Base-by-base conservation (phyloP, 2,113 vertebrate species). In the Abramis brama region DNA sequence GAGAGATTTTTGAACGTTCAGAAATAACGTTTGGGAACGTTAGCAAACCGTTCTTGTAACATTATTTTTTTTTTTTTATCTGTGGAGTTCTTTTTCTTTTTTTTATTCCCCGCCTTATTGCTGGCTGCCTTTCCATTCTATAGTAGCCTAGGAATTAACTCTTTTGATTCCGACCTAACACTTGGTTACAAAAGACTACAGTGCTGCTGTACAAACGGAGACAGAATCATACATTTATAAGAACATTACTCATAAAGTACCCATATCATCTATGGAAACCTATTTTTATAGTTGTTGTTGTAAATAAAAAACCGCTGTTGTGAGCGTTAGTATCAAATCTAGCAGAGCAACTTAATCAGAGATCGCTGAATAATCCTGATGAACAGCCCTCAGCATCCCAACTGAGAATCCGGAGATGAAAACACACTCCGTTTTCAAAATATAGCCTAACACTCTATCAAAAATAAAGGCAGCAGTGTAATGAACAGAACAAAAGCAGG, bases 401-500 rank as follows among this genome's bases (percentile, higher is more conserved):
- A 13, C 57, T 19, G 27, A 66, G 21, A 66, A 73, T 57, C 30
- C 19, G 10, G 27, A 52, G 27, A 33, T 8, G 27, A 52, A 27
- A 33, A 68, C 7, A 74, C 52, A 19, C 12, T 59, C 15, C 6
- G 2, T 6, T 43, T 21, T 39, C 3, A 17, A 57, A 47, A 60
- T 6, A 52, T 1, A 43, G 2, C 43, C 43, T 43, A 3, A 9
- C 60, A 9, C 23, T 5, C 27, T 2, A 57, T 6, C 1, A 43
- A 19, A 55, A 43, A 79, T 17, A 68, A 78, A 50, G 9, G 47
- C 21, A 36, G 66, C 33, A 55, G n/a, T 45, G n/a, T 27, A 64
- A 85, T 83, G 82, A 88, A 89, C 39, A 78, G 87, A 86, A 85
- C 74, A 80, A 83, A 86, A 86, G 84, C 84, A 73, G 68, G 15